Evolutionary conservation across 1,140 invertebrate genomes (phyloP).

Genomic region (Macrosteles quadrilineatus): DNA sequence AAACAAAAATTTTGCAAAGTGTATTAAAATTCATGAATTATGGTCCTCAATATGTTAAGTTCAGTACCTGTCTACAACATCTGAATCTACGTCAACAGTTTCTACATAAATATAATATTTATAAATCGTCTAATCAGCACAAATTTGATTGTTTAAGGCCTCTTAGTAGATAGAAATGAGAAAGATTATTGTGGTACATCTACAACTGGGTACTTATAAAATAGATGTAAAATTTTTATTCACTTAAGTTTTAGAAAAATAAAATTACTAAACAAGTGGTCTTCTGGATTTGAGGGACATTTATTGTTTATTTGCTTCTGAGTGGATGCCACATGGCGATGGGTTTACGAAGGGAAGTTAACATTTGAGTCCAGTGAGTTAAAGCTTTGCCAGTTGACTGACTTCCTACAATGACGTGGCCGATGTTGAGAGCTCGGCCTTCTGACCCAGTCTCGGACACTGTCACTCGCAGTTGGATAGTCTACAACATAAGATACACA

Average conservation of each 20-base stretch:
- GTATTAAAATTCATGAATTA: no score
- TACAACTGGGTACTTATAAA: neutral
- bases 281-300: no score
- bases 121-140: no score
- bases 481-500: no score
- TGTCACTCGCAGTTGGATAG: conserved; percentile 69
- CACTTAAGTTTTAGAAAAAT: conserved; percentile 25
- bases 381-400: conserved; percentile 67
- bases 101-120: no score
- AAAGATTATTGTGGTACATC: no score
- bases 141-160: no score
- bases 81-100: no score
- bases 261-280: neutral
- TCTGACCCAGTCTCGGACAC: conserved; percentile 57
- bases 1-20: no score
- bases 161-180: no score
- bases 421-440: conserved; percentile 59
- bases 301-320: conserved; percentile 55
- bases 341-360: conserved; percentile 75
- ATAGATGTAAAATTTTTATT: neutral
- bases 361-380: conserved; percentile 84
- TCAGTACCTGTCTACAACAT: no score
- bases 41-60: no score
- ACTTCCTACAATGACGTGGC: conserved; percentile 72
- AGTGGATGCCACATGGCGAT: conserved; percentile 84